A percentile compares a stretch with the other conserved stretches of the same genome.
These are phyloP conservation scores for Sinopyrophorus schimmeli DNA, from an alignment of 2,888 invertebrate species.

Conservation along the genomic window DNA sequence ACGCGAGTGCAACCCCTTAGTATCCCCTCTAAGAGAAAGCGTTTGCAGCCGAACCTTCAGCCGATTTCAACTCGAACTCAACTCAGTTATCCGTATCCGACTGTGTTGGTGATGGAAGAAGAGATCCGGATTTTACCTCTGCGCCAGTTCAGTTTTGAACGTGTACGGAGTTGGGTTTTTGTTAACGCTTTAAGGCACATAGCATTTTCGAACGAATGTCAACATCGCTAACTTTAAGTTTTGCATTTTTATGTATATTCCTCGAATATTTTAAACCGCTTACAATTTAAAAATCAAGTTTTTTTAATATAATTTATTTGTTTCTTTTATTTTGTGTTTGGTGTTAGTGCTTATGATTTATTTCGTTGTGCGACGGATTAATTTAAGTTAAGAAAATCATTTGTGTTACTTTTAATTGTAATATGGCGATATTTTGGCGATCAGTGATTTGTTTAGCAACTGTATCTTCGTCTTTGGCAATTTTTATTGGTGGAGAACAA, in stretches of 20 bases:
- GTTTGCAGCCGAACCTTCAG: slow-evolving; percentile 42
- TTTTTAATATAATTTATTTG: no score
- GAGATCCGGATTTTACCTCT: slow-evolving; percentile 32
- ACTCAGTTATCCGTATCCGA: slow-evolving; percentile 35
- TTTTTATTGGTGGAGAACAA: slow-evolving; percentile 61
- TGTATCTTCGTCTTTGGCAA: slow-evolving; percentile 47
- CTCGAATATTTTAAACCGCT: no score
- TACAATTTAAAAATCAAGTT: slow-evolving; percentile 10
- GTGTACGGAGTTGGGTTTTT: slow-evolving; percentile 27
- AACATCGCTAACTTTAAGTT: no score
- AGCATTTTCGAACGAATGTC: slow-evolving; percentile 30
- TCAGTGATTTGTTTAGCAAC: slow-evolving; percentile 47
- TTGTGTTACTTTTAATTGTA: no score
- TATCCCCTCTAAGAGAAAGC: slow-evolving; percentile 40
- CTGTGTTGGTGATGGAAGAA: slow-evolving; percentile 32
- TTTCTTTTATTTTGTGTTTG: slow-evolving; percentile 16
- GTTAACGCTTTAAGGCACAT: slow-evolving; percentile 11
- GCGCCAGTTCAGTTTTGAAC: slow-evolving; percentile 44
- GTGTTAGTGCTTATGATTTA: slow-evolving; percentile 28
- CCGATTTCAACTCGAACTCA: slow-evolving; percentile 43
- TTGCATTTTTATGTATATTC: no score
- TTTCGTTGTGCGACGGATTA: slow-evolving; percentile 32
- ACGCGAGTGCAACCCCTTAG: slow-evolving; percentile 46
- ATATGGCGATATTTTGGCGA: slow-evolving; percentile 49
- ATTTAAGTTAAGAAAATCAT: slow-evolving; percentile 21